Conservation (phyloP, 2,113 vertebrate genomes). For the Spizaetus ornatus region DNA sequence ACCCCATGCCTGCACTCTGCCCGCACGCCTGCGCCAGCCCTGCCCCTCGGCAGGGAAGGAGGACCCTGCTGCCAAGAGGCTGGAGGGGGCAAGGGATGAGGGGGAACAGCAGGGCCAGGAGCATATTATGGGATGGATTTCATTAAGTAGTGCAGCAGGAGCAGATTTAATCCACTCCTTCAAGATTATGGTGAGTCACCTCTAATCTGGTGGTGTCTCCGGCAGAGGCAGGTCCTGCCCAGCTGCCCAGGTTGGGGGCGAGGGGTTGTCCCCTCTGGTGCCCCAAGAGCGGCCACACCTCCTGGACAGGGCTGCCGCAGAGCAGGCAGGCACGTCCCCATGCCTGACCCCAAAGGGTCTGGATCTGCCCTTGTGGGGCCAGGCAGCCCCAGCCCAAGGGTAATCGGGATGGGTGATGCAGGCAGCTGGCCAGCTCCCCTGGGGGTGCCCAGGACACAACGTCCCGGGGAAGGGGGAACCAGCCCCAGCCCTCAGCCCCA, state of each 20-base stretch:
- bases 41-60: neutral
- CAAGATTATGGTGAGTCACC: constrained; percentile 60
- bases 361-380: neutral
- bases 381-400: neutral
- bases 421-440: neutral
- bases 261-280: neutral
- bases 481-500: neutral
- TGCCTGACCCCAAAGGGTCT: neutral
- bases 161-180: constrained; percentile 58
- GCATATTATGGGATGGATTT: constrained; percentile 62
- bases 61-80: neutral
- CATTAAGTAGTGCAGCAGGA: constrained; percentile 57
- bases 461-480: neutral
- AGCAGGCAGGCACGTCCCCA: fast-evolving
- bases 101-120: constrained; percentile 21
- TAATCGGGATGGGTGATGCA: fast-evolving
- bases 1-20: neutral
- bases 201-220: constrained; percentile 34
- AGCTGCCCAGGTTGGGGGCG: neutral
- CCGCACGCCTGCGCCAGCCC: neutral
- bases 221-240: neutral
- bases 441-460: fast-evolving
- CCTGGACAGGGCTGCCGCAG: fast-evolving
- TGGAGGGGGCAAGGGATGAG: neutral
- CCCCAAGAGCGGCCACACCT: neutral